Conservation (phyloP, 1,140 invertebrate genomes). For the Camponotus floridanus region DNA sequence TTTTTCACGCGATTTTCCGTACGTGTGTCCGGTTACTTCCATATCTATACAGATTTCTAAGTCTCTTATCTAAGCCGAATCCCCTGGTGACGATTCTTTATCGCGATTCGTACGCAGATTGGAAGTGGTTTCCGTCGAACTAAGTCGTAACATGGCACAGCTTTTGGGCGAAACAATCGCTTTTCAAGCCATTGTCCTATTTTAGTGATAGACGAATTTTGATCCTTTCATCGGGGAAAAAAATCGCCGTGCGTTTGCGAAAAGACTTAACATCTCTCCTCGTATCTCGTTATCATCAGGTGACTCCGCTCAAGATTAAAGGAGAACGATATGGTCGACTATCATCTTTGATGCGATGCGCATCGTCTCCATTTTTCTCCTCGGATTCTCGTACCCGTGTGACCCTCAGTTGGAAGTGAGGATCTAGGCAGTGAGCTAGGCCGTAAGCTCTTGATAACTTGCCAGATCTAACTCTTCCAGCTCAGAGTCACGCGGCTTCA, state of each 20-base stretch:
- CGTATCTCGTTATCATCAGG: slow-evolving; percentile 43
- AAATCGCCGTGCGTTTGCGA: not conserved
- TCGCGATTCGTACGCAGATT: slow-evolving; percentile 30
- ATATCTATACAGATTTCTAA: not conserved
- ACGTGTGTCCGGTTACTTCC: slow-evolving; percentile 9
- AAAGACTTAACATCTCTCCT: slow-evolving; percentile 14
- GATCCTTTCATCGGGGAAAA: not conserved
- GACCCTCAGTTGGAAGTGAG: slow-evolving; percentile 88
- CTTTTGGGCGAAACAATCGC: not conserved
- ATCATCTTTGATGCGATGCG: not conserved
- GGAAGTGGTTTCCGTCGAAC: slow-evolving; percentile 37
- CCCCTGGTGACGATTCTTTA: slow-evolving; percentile 38
- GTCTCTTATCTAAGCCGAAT: slow-evolving; percentile 43
- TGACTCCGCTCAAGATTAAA: slow-evolving; percentile 44
- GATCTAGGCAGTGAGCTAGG: slow-evolving; percentile 88
- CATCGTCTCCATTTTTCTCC: not conserved
- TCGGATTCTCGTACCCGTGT: slow-evolving; percentile 52
- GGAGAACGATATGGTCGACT: slow-evolving; percentile 22
- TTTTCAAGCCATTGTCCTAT: not conserved
- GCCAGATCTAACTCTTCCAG: slow-evolving; percentile 94
- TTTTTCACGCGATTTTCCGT: slow-evolving; percentile 63
- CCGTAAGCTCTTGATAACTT: slow-evolving; percentile 79
- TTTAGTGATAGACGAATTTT: not conserved
- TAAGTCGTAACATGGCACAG: no score
- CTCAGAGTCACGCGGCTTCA: slow-evolving; percentile 85